phyloP scores from a whole-genome alignment of 2,888 invertebrate genomes.

The Erpobdella octoculata region DNA sequence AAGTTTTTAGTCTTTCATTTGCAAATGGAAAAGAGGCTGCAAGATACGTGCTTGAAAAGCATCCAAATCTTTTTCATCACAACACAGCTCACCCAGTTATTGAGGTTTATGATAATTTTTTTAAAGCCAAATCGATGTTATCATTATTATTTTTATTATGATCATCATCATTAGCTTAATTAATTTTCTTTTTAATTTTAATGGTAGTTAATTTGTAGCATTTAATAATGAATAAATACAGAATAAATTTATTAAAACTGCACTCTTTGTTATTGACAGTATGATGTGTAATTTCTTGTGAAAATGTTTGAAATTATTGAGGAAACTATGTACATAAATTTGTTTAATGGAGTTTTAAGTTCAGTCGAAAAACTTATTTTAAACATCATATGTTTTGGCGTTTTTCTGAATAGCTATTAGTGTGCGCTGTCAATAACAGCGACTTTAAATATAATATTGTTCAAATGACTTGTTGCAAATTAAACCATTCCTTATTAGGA shows the following conservation, averaged over 20 bases:
- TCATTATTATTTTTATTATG: neutral
- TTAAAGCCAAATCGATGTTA: neutral
- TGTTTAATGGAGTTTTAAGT: too few species aligned
- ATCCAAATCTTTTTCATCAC: constrained; percentile 5
- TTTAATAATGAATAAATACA: too few species aligned
- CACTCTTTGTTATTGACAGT: neutral
- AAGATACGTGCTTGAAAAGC: neutral
- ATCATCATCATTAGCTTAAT: neutral
- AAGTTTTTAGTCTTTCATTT: neutral
- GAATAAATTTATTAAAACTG: too few species aligned
- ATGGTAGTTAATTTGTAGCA: neutral
- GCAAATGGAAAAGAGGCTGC: constrained; percentile 17
- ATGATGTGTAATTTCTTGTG: too few species aligned
- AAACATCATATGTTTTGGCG: neutral
- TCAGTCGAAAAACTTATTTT: neutral
- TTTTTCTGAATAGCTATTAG: neutral
- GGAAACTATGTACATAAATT: too few species aligned
- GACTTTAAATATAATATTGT: neutral
- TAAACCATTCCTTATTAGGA: too few species aligned
- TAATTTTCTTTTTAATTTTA: neutral
- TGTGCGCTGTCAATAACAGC: too few species aligned
- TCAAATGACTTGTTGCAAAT: neutral
- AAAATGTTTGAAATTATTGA: too few species aligned
- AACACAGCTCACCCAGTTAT: constrained; percentile 5
- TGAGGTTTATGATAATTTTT: too few species aligned